Percentiles rank a stretch among this genome's conserved stretches.
phyloP scores from a whole-genome alignment of 2,797 vertebrate genomes.

The Liparis tanakae region DNA sequence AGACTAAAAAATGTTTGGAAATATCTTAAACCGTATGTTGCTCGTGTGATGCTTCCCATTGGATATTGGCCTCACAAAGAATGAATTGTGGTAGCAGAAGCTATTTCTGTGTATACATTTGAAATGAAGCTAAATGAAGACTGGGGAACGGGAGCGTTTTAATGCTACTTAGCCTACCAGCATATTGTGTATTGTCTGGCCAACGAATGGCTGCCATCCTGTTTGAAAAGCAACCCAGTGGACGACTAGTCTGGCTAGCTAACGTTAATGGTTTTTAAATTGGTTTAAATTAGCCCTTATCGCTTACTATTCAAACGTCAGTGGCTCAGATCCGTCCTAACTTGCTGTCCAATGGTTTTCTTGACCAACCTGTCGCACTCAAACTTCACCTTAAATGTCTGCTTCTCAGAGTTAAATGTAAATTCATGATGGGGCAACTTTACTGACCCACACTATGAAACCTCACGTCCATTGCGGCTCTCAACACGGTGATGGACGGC shows the following conservation, averaged over 20 bases:
- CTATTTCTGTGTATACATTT: too few relatives aligned
- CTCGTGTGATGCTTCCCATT: neutral
- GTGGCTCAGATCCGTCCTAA: neutral
- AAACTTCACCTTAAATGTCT: neutral
- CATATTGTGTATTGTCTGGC: too few relatives aligned
- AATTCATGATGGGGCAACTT: neutral
- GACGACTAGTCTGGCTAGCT: too few relatives aligned
- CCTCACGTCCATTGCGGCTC: neutral
- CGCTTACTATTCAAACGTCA: neutral
- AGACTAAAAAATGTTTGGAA: neutral
- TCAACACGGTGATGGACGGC: neutral
- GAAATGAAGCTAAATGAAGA: too few relatives aligned
- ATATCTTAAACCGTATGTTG: neutral
- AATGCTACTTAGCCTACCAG: too few relatives aligned
- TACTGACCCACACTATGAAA: neutral
- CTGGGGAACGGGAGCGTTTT: too few relatives aligned
- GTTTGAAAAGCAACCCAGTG: too few relatives aligned
- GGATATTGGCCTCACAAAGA: neutral
- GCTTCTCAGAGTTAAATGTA: neutral
- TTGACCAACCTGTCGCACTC: neutral
- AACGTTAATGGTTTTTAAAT: too few relatives aligned
- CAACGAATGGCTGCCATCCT: too few relatives aligned
- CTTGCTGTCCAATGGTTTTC: neutral
- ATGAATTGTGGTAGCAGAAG: neutral
- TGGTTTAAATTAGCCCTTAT: too few relatives aligned